Evolutionary conservation across 2,113 vertebrate genomes (phyloP).

Genomic region (Thunnus maccoyii): DNA sequence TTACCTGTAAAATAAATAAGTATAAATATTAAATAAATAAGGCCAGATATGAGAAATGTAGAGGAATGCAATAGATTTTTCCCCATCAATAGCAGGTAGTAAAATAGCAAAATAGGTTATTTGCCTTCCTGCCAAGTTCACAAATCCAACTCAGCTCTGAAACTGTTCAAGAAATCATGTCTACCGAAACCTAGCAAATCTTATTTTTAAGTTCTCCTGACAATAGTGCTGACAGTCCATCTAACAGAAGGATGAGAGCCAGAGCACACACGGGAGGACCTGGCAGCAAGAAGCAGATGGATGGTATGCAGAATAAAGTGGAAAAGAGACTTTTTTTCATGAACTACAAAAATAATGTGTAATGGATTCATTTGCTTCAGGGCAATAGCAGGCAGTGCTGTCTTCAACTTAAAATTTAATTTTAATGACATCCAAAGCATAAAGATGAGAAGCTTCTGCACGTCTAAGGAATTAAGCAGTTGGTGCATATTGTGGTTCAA

Average conservation of each 20-base stretch:
- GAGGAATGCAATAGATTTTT: too few relatives aligned
- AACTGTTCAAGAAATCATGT: conserved; percentile 24
- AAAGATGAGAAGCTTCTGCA: conserved; percentile 2
- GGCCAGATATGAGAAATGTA: neutral
- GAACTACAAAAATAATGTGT: neutral
- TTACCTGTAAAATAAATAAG: conserved; percentile 4
- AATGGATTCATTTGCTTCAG: neutral
- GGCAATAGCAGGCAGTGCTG: neutral
- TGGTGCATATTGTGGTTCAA: neutral
- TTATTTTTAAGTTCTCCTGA: conserved; percentile 36
- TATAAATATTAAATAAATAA: neutral
- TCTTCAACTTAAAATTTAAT: conserved; percentile 16
- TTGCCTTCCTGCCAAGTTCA: neutral
- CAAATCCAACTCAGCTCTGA: conserved; percentile 9
- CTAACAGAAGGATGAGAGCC: conserved; percentile 67
- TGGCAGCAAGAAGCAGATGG: conserved; percentile 89
- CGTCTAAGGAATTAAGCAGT: neutral
- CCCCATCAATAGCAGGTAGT: neutral
- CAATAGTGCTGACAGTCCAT: conserved; percentile 68
- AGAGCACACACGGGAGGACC: conserved; percentile 90
- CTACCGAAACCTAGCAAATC: neutral
- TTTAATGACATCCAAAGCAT: neutral
- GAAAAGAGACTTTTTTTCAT: neutral
- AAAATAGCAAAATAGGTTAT: neutral
- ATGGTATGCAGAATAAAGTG: conserved; percentile 54